A percentile compares a stretch with the other conserved stretches of the same genome.
Evolutionary conservation across 1,140 invertebrate species (phyloP).

Genomic region (Drosophila sechellia): DNA sequence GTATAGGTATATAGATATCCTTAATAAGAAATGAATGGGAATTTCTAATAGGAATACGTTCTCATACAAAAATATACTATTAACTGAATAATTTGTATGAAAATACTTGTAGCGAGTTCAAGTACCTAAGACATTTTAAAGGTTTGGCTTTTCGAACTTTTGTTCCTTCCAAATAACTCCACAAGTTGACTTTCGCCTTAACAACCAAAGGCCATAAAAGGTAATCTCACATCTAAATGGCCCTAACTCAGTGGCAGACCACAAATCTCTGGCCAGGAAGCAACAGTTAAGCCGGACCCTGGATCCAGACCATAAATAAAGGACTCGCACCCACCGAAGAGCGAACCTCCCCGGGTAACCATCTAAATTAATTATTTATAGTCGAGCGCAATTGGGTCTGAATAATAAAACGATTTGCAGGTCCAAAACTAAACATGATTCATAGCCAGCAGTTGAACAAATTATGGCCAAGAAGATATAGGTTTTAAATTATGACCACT

Average conservation of each 20-base stretch:
- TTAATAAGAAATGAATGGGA: neutral
- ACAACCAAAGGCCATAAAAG: conserved; percentile 46
- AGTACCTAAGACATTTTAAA: neutral
- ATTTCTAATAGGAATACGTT: neutral
- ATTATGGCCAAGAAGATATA: conserved; percentile 60
- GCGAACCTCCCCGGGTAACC: conserved; percentile 26
- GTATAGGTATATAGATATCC: neutral
- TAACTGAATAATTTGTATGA: too few species aligned
- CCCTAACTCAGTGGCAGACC: conserved; percentile 34
- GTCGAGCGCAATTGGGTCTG: conserved; percentile 71
- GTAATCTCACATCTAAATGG: conserved; percentile 72
- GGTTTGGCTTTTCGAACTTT: neutral
- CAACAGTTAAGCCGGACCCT: conserved; percentile 63
- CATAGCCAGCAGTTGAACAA: conserved; percentile 37
- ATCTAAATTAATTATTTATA: conserved; percentile 83
- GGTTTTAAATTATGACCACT: conserved; percentile 67
- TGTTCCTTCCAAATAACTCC: conserved; percentile 1
- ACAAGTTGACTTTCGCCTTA: conserved; percentile 20
- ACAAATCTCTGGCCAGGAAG: conserved; percentile 63
- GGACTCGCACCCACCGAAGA: neutral
- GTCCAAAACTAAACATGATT: conserved; percentile 70
- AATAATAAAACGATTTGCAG: conserved; percentile 80
- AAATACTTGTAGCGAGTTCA: neutral
- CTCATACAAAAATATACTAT: too few species aligned
- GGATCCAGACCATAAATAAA: conserved; percentile 58